Base-by-base conservation (phyloP, 2,888 invertebrate genomes). In the Hemistola chrysoprasaria region DNA sequence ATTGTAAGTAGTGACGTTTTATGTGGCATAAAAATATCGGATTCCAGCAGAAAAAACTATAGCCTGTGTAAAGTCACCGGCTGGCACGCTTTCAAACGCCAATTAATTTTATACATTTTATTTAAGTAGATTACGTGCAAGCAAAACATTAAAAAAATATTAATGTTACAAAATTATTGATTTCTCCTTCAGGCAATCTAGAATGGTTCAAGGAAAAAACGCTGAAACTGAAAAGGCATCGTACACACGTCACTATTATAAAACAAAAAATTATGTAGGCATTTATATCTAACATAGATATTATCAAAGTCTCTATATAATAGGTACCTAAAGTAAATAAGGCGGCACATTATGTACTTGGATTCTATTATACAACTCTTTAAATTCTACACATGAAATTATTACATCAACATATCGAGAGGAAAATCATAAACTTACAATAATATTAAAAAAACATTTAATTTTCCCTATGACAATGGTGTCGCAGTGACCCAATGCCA, bases 361-460 rank as follows among this genome's bases (percentile, higher is more conserved):
- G 41, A 50, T 39, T 46, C 50, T 48, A 49, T 35, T 33, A 39
- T 43, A 49, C 38, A 38, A 36, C 31, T 39, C 23, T 43, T 27
- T 33, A 28, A 37, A 52, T 56, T 60, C 52, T 56, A 60, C 50
- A 57, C 47, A 58, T 62, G 16, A 16, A 16, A 16, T 16, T 16
- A 4, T 16, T 16, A 3, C 2, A 16, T 3, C 4, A 16, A 16
- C 16, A 2, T 16, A 16, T 52, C 42, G 55, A 59, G 47, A 63
- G 48, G 47, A 65, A 27, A 61, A 60, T 55, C 38, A 44, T 22
- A 33, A 33, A 49, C 40, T 59, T 59, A 53, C 63, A 64, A 59
- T 57, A 64, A 59, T 54, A 57, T 54, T 59, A 63, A 62, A 53
- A 70, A 65, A 67, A 67, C 63, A 69, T 65, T 65, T 50, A 36